phyloP scores from a whole-genome alignment of 2,113 vertebrate genomes.

The Verasper variegatus region DNA sequence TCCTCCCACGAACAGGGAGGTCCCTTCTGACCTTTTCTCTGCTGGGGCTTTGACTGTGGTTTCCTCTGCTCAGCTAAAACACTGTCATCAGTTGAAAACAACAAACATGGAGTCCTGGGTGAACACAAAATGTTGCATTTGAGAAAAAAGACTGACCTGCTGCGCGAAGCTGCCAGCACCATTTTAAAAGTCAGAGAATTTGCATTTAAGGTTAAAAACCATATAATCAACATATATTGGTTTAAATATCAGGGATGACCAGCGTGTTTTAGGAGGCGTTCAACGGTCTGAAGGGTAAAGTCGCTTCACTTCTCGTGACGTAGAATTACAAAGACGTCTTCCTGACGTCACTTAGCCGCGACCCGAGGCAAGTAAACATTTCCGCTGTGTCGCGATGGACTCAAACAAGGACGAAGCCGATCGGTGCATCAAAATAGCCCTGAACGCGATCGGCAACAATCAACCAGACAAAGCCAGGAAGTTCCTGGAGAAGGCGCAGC shows the following conservation, averaged over 20 bases:
- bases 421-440: conserved; percentile 91
- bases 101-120: neutral
- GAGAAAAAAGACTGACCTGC: conserved; percentile 22
- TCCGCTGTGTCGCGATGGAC: conserved; percentile 89
- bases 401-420: conserved; percentile 99
- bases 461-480: conserved; percentile 88
- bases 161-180: conserved; percentile 14
- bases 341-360: conserved; percentile 65
- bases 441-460: conserved; percentile 83
- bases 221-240: rapidly evolving
- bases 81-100: conserved; percentile 25
- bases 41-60: conserved; percentile 11
- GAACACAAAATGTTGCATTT: neutral
- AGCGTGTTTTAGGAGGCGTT: neutral
- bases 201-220: neutral
- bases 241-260: neutral
- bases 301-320: conserved; percentile 22
- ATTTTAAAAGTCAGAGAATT: conserved; percentile 24
- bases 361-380: conserved; percentile 75
- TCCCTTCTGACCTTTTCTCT: conserved; percentile 35
- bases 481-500: conserved; percentile 94
- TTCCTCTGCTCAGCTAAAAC: neutral
- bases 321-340: neutral
- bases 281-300: neutral
- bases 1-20: conserved; percentile 75